phyloP scores from a whole-genome alignment of 2,113 vertebrate genomes.

The Plecotus auritus region DNA sequence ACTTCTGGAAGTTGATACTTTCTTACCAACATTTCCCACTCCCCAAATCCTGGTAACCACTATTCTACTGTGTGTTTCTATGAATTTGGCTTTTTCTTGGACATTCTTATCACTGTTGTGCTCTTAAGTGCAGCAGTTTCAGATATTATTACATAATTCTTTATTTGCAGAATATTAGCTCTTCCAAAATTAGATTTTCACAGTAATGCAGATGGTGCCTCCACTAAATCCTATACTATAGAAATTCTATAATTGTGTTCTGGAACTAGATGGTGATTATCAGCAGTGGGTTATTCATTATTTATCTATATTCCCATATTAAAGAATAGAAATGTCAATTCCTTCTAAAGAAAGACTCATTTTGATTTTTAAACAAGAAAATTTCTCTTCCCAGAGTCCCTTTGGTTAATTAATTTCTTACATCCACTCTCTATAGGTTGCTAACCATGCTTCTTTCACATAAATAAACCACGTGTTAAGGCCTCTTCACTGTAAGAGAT shows the following conservation, averaged over 20 bases:
- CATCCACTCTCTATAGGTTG: not conserved
- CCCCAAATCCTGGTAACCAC: not conserved
- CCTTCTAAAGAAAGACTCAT: not conserved
- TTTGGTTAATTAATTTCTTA: conserved; percentile 33
- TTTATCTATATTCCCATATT: conserved; percentile 36
- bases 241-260: not conserved
- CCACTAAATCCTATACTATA: not conserved
- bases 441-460: conserved; percentile 23
- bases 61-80: not conserved
- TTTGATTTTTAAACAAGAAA: conserved; percentile 33
- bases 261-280: not conserved
- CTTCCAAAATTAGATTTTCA: not conserved
- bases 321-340: not conserved
- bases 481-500: conserved; percentile 26
- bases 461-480: conserved; percentile 43
- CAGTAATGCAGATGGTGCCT: not conserved
- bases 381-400: not conserved
- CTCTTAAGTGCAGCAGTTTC: not conserved
- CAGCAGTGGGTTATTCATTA: not conserved
- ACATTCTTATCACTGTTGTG: not conserved
- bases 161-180: not conserved
- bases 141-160: not conserved
- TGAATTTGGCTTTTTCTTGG: not conserved
- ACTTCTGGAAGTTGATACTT: not conserved
- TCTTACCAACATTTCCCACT: not conserved